Evolutionary conservation across 2,113 vertebrate species (phyloP).

Genomic region (Anas platyrhynchos): DNA sequence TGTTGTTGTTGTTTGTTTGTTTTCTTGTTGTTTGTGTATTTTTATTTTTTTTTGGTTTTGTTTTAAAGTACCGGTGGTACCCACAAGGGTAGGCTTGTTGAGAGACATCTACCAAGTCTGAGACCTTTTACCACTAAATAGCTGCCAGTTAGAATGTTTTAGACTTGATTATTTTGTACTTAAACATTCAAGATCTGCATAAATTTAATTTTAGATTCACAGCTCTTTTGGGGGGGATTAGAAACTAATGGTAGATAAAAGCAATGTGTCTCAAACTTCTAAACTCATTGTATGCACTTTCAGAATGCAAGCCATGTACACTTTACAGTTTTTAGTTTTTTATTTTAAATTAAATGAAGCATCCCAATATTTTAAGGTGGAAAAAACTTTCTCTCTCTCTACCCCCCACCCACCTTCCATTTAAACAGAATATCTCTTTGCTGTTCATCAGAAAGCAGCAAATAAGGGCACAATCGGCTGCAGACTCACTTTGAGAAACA

Average conservation of each 20-base stretch:
- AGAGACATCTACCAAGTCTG: neutral
- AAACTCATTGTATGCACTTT: neutral
- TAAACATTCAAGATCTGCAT: neutral
- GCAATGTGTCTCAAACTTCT: neutral
- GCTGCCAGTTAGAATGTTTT: neutral
- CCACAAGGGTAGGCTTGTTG: neutral
- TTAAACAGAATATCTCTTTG: neutral
- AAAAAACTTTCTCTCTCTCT: neutral
- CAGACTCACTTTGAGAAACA: neutral
- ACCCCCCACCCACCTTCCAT: too few relatives aligned
- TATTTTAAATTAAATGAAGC: neutral
- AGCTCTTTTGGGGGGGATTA: neutral
- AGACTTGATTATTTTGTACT: neutral
- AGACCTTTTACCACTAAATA: neutral
- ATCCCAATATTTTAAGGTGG: neutral
- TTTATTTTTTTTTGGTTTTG: neutral
- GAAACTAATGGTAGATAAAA: neutral
- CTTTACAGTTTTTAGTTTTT: neutral
- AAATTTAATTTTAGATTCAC: neutral
- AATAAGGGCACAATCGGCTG: neutral
- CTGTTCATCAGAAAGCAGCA: neutral
- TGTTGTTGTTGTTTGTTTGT: neutral
- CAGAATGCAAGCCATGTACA: neutral
- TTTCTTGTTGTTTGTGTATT: neutral
- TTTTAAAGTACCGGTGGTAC: neutral